Evolutionary conservation across 2,797 vertebrate genomes (phyloP), one percentile per base, ranked within the genome.

Genomic region (Onychomys torridus): DNA sequence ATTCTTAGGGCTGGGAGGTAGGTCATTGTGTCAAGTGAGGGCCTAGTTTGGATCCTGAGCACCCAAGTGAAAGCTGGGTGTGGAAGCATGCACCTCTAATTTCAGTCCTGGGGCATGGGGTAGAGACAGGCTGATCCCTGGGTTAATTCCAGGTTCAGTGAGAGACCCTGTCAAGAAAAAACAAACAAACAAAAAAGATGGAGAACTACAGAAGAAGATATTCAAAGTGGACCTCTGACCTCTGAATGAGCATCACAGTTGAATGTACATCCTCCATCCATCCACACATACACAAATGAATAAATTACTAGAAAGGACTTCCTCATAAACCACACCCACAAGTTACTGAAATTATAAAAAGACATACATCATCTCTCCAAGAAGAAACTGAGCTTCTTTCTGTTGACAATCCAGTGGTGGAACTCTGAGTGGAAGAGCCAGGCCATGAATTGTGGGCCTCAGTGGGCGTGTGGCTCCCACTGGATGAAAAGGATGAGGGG

Each of bases 321-420:
- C 46, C 37, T 61, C 69, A n/a, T 57, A 81, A 82, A 69, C 5
- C n/a, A 5, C 32, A 82, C 57, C 21, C 40, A 29, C 1, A 29
- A 27, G 67, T 79, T 71, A 90, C 46, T 40, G 40, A 86, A 49
- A 93, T 40, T 63, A 69, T 49, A 91, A 85, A 57, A 19, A 95
- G 63, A 98, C 99, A 0, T 98, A 99, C 99, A 94, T 99, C 99
- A 94, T 99, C 99, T 97, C 99, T 99, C 99, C 99, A 99, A 69
- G 99, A 99, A 96, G 98, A 99, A 96, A 99, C 29, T 0, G 99
- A 99, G 96, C 99, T 99, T 98, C 98, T 98, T 94, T 99, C 99
- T 0, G 99, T 99, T 90, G 99, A 99, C 27, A 99, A 93, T 49
- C 98, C 98, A 0, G 98, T 98, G 55, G 98, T 96, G 43, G 96